Conservation (phyloP, 1,140 invertebrate species). For the Pararge aegeria region DNA sequence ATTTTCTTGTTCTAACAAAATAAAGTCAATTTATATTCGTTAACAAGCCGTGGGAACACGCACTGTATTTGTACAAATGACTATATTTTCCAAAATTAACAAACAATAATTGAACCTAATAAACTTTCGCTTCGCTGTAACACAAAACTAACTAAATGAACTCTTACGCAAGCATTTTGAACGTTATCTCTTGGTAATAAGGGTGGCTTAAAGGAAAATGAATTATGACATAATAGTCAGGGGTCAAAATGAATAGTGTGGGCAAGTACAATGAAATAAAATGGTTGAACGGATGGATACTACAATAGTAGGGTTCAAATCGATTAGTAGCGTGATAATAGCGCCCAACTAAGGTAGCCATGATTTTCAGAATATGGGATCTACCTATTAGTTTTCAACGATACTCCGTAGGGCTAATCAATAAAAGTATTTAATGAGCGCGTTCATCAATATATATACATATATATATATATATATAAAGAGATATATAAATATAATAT, state of each 20-base stretch:
- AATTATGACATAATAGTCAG: slow-evolving; percentile 14
- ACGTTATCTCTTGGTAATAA: slow-evolving; percentile 4
- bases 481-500: no score
- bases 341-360: slow-evolving; percentile 25
- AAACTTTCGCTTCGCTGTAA: slow-evolving; percentile 20
- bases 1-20: no score
- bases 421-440: no score
- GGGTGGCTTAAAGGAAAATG: slow-evolving; percentile 2
- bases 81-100: slow-evolving; percentile 48
- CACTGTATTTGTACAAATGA: slow-evolving; percentile 25
- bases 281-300: slow-evolving; percentile 59
- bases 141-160: neutral
- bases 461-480: no score
- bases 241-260: slow-evolving; percentile 40
- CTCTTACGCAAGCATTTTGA: neutral
- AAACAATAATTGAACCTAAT: slow-evolving; percentile 45
- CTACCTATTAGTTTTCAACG: no score
- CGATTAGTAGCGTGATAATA: slow-evolving; percentile 70
- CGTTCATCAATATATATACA: no score
- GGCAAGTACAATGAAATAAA: slow-evolving; percentile 72
- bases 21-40: no score
- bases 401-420: no score
- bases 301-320: slow-evolving; percentile 69
- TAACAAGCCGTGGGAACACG: no score
- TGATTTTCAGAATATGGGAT: neutral